Evolutionary conservation across 2,797 vertebrate species (phyloP), one percentile per base, ranked within the genome.

Genomic region (Apogon talboti): DNA sequence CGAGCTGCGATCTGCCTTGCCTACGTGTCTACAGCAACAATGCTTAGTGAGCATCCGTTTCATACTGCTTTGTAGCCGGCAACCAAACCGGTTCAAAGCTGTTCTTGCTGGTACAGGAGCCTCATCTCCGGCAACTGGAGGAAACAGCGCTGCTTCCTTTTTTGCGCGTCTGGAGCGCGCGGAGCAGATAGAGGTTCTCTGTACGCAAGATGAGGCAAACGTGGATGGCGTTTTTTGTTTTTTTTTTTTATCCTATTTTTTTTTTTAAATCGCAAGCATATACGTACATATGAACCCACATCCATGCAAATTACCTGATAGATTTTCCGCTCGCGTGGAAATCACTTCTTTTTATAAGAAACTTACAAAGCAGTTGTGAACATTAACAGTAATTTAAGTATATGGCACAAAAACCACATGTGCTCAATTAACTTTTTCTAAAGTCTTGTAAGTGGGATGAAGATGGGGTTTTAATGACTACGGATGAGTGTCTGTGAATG

Each of bases 11-110:
- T 50, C 11, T 49, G 0, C 0, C 33, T 8, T 11, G 41, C 11
- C 46, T 15, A 55, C 16, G 58, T 54, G 58, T 16, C 53, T 3
- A 48, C 71, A 63, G 61, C 87, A 72, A 72, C 55, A 74, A 62
- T 66, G 70, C 70, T 68, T 62, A 68, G 33, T 63, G 59, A 48
- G 64, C 54, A 65, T 80, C 80, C 66, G 48, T 68, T 75, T 76
- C 63, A 42, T n/a, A 45, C 69, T 0, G 86, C 88, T 90, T 85
- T 88, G 80, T 83, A 85, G 47, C 72, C 51, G 62, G 57, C 9
- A 33, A 83, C 30, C 49, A 86, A 93, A 92, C 92, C 91, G 92
- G 92, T 91, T 93, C 83, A 83, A 92, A 87, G 92, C 92, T 91
- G 92, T 93, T 92, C 81, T 55, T 69, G 89, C 92, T 90, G 89